Evolutionary conservation across 2,888 invertebrate genomes (phyloP), one percentile per base, ranked within the genome.

Genomic region (Operophtera brumata): DNA sequence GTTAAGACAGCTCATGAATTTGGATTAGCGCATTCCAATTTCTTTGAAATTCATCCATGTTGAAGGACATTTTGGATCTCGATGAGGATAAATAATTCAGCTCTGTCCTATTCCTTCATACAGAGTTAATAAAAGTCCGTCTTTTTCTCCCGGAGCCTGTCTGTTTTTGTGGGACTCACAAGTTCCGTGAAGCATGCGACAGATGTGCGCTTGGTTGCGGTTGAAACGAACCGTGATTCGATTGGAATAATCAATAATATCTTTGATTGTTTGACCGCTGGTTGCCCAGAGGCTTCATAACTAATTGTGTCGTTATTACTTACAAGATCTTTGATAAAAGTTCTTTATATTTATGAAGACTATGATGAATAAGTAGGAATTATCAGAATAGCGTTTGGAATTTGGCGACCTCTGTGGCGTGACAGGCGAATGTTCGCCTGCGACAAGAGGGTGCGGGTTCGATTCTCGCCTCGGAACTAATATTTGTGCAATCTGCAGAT

Each of bases 201-300:
- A 88, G 88, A 87, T 88, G 89, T 78, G 86, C 85, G 88, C 88
- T 78, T 84, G 86, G 82, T 71, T 84, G 87, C 78, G 83, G 83
- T 76, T 77, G 72, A 86, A 89, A 88, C 88, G 86, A 88, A 85
- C 81, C 89, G 77, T 85, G 81, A 77, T 80, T 80, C 78, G 78
- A 86, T 86, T 78, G 80, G 80, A 81, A 86, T 86, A 86, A 88
- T 88, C 89, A 88, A 88, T 89, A 87, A 87, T 80, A 84, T 79
- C 78, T 82, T 77, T 80, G 83, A 85, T 82, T 85, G 83, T 87
- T 81, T 84, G 83, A 82, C 82, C 78, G 77, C 75, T 77, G 74
- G 66, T 68, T 74, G 43, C 52, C 75, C 70, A 71, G 72, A 71
- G 69, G 75, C 75, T 75, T 70, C 66, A 73, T 72, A 71, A 67